Base-by-base conservation (phyloP, 2,113 vertebrate species). In the Equus quagga region DNA sequence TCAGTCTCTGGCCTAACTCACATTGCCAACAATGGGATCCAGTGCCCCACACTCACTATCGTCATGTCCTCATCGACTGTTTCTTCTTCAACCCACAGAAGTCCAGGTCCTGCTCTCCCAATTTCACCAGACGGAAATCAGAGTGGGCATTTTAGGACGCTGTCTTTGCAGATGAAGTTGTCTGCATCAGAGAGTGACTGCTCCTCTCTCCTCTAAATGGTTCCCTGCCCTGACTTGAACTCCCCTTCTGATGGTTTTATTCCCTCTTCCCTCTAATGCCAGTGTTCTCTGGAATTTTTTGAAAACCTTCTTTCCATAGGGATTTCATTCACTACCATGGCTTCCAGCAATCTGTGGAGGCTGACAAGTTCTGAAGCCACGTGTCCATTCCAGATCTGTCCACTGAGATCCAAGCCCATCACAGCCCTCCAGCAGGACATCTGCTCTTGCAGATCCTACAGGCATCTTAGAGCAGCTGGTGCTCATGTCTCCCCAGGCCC, bases 61-160 rank as follows among this genome's bases (percentile, higher is more conserved):
- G 21, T 23, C 51, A 3, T 3, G 28, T 58, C 11, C 11, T 36
- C 11, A 23, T n/a, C 33, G 36, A 3, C 51, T 13, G n/a, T 21
- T 58, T n/a, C 54, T 51, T 36, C 33, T 51, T 33, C 28, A 21
- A 1, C 75, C 31, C 49, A 11, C 49, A 26, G 56, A 64, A 23
- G 28, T n/a, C 46, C 5, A 7, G 56, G 49, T 8, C 5, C 4
- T 33, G 51, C 69, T 73, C 17, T 23, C 85, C 41, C 36, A 14
- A 10, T 8, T 5, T 31, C 51, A 5, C 18, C 17, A 14, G n/a
- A 44, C 0, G 4, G 11, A 12, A 36, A 36, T 17, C 3, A 12
- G 21, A 8, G 23, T 5, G 24, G 46, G 44, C n/a, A 5, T 36
- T 49, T 18, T 18, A 5, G 2, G 7, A 44, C 3, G 26, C 58